Evolutionary conservation across 1,140 invertebrate species (phyloP).

Genomic region (Oryctes rhinoceros): DNA sequence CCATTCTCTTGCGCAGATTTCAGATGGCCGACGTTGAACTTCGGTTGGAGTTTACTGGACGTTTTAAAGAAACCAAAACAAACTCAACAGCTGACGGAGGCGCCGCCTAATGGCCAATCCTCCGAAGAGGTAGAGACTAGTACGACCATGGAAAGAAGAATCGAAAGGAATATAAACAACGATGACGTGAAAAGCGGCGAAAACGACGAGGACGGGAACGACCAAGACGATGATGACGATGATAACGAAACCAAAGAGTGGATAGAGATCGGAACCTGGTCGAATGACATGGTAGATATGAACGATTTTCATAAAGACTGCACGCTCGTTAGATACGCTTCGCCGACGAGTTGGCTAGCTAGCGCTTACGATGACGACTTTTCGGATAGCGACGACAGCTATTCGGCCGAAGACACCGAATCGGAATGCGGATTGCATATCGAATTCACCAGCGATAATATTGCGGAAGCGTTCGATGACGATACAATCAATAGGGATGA

Average conservation of each 20-base stretch:
- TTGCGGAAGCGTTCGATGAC: constrained; percentile 84
- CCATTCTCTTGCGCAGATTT: constrained; percentile 63
- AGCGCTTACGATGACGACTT: constrained; percentile 58
- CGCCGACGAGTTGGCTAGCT: constrained; percentile 63
- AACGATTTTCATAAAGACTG: constrained; percentile 35
- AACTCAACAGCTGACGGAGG: constrained; percentile 44
- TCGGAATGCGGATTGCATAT: constrained; percentile 71
- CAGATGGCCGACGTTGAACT: constrained; percentile 87
- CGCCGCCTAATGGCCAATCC: constrained; percentile 54
- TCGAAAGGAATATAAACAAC: background rate
- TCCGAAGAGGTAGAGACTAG: constrained; percentile 46
- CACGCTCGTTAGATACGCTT: constrained; percentile 60
- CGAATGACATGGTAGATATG: constrained; percentile 81
- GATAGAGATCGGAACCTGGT: constrained; percentile 90
- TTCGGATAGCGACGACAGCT: constrained; percentile 49
- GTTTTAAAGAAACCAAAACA: constrained; percentile 74
- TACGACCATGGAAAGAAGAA: constrained; percentile 51
- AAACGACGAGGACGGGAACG: constrained; percentile 56
- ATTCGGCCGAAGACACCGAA: constrained; percentile 61
- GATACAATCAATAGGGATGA: constrained; percentile 46
- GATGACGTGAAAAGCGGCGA: constrained; percentile 55
- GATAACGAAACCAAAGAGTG: constrained; percentile 63
- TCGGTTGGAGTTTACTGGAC: constrained; percentile 91
- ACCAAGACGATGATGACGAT: constrained; percentile 60
- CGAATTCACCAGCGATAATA: constrained; percentile 82